Base-by-base conservation (phyloP, 2,113 vertebrate genomes). In the Podiceps cristatus region DNA sequence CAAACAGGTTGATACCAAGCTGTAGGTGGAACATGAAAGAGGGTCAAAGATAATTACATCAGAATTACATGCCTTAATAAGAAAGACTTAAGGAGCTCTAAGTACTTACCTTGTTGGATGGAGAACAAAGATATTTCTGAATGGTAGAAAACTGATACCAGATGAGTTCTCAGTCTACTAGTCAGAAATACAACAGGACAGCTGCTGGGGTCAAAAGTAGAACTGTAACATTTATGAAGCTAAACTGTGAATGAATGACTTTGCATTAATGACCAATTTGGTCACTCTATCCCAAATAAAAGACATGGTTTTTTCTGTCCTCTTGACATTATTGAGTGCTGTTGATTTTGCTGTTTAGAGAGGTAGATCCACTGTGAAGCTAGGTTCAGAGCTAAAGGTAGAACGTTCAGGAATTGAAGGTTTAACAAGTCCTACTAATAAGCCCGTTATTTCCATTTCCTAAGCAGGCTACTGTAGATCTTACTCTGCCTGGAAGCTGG, bases 341-440 rank as follows among this genome's bases (percentile, higher is more conserved):
- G 18, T 90, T 75, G 52, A 64, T 80, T 81, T 87, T 88, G 18
- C n/a, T 86, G 27, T 60, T 88, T 79, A 69, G 63, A 69, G 24
- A 10, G 33, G 66, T 5, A 91, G 31, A 88, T 75, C 75, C 5
- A 28, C 67, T 50, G 85, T 66, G 85, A 83, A 75, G 28, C 20
- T 80, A 83, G 49, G 42, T 63, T 45, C 74, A 83, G 50, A 49
- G 45, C 28, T 73, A 93, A 96, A 97, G 75, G 76, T 27, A 94
- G 81, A 95, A 91, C 7, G 22, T 93, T 94, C 56, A 73, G n/a
- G 59, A 97, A 92, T 0, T 28, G 37, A 53, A 92, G 86, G 62
- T 95, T 93, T 94, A 97, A 97, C 89, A 97, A 92, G 93, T 94
- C 71, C 44, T 74, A 49, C 90, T 97, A 97, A 96, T 87, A 96